Evolutionary conservation across 2,113 vertebrate genomes (phyloP), one percentile per base, ranked within the genome.

Genomic region (Chlorodrepanis virens): DNA sequence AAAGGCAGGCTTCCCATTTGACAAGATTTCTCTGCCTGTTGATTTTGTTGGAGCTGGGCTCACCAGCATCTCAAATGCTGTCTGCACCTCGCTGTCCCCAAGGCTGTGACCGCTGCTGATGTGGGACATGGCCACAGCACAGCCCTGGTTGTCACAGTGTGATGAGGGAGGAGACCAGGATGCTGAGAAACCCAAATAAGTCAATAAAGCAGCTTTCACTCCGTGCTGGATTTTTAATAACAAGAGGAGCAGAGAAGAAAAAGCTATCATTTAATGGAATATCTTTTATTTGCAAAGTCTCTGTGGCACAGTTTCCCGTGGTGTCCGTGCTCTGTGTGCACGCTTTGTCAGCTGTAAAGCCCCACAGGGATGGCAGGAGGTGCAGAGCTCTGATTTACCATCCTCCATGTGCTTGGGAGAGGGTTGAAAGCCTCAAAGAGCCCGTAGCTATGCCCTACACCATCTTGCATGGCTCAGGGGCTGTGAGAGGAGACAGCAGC

Each of bases 381-480:
- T 29, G 61, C 33, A 45, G 35, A 14, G 39, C 78, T 88, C 56
- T n/a, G 57, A 27, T 76, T 84, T 54, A 7, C 29, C 56, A 20
- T 17, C 54, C 60, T 60, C 27, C 18, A 2, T 31, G 9, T 2
- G 0, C 61, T 53, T 35, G 25, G 56, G 17, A 59, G 42, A 77
- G 44, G 9, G 7, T 7, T 24, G 52, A 47, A n/a, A 1, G 0
- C 60, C 85, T 23, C 50, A 29, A 20, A 49, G 31, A n/a, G 25
- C 56, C 27, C 47, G 4, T 23, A 4, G 0, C 28, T 39, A 29
- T 52, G 39, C 19, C 57, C 37, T 57, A 31, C 76, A 8, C 4
- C 0, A 0, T 17, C 27, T 25, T 28, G 59, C 54, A 3, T 0
- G 6, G 44, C 68, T 33, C 69, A 19, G 52, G 63, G 52, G 20